Evolutionary conservation across 2,113 vertebrate species (phyloP).

Genomic region (Orycteropus afer): DNA sequence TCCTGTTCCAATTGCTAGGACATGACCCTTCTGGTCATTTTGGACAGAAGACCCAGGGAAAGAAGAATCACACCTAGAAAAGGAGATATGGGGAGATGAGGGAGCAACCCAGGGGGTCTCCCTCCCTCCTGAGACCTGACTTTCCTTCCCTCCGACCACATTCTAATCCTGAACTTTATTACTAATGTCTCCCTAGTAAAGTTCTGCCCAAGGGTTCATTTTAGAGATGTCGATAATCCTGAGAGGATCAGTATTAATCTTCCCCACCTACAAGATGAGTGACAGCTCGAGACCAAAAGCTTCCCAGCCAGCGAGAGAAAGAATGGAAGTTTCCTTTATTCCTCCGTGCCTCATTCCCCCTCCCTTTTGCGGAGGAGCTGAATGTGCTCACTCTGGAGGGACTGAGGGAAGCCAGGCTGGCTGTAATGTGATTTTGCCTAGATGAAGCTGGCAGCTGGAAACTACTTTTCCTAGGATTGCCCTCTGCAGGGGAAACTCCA

Average conservation of each 20-base stretch:
- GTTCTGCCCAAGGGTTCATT: constrained; percentile 34
- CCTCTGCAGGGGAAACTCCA: constrained; percentile 76
- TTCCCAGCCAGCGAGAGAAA: constrained; percentile 16
- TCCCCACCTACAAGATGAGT: constrained; percentile 16
- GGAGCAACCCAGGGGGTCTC: not conserved
- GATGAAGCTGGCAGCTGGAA: constrained; percentile 72
- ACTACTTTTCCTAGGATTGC: constrained; percentile 67
- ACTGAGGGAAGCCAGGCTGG: constrained; percentile 65
- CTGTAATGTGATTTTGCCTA: constrained; percentile 68
- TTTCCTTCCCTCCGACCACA: not conserved
- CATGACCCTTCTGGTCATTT: not conserved
- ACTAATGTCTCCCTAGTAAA: not conserved
- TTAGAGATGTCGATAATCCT: constrained; percentile 9
- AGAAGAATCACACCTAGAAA: constrained; percentile 4
- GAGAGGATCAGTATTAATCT: constrained; percentile 51
- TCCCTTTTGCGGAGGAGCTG: constrained; percentile 65
- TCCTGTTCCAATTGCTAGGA: not conserved
- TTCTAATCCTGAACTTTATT: not conserved
- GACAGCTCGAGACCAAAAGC: constrained; percentile 22
- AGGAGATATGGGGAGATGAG: not conserved
- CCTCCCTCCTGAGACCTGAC: not conserved
- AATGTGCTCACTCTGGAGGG: constrained; percentile 59
- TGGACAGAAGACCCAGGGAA: not conserved
- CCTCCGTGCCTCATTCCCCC: not conserved
- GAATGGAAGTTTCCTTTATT: constrained; percentile 66